These are phyloP conservation scores for Nematolebias whitei DNA, from an alignment of 2,113 vertebrate genomes.

Conservation along the genomic window DNA sequence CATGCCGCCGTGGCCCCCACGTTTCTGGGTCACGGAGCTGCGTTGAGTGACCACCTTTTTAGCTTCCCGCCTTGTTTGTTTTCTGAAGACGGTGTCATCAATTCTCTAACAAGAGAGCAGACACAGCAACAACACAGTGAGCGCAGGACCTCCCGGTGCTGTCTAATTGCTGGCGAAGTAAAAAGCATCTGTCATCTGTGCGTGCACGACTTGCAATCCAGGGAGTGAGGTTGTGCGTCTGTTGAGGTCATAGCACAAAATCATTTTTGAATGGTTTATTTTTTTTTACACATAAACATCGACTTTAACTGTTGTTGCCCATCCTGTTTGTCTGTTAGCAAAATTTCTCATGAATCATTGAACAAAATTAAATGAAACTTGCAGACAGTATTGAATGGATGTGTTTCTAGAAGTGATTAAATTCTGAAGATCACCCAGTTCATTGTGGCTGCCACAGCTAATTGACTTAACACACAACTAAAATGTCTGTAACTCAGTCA, in stretches of 20 bases:
- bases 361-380: too few species aligned
- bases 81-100: constrained; percentile 78
- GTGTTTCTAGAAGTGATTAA: too few species aligned
- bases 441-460: too few species aligned
- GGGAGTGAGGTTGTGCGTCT: constrained; percentile 25
- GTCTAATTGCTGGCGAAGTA: constrained; percentile 65
- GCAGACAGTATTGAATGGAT: too few species aligned
- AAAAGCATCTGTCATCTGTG: constrained; percentile 48
- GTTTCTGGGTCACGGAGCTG: constrained; percentile 75
- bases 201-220: constrained; percentile 51
- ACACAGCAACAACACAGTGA: constrained; percentile 74
- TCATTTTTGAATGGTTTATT: constrained; percentile 12
- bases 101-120: constrained; percentile 77
- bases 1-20: constrained; percentile 68
- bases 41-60: constrained; percentile 79
- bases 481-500: too few species aligned
- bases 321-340: too few species aligned
- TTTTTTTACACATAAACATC: too few species aligned
- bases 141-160: constrained; percentile 67
- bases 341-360: too few species aligned
- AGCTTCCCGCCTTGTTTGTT: constrained; percentile 75
- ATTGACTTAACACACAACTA: too few species aligned
- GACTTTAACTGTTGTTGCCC: neutral
- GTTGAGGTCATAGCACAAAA: constrained; percentile 19
- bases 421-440: too few species aligned